phyloP scores from a whole-genome alignment of 1,140 invertebrate genomes.

The Ceratina calcarata region DNA sequence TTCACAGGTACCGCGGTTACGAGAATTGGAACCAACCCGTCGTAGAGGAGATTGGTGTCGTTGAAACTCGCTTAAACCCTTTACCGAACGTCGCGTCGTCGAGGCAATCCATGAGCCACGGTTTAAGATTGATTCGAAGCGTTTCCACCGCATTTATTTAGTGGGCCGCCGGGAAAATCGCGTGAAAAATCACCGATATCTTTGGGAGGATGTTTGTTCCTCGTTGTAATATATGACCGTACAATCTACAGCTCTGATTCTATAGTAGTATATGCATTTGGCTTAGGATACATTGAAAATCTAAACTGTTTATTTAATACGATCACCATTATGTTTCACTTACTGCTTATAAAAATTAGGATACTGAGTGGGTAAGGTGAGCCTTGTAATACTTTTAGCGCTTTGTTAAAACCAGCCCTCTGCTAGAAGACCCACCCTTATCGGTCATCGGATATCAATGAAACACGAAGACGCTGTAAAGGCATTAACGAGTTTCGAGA shows the following conservation, averaged over 20 bases:
- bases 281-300: too few relatives aligned
- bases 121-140: conserved; percentile 50
- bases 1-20: conserved; percentile 22
- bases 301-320: too few relatives aligned
- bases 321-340: too few relatives aligned
- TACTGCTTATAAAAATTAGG: not conserved
- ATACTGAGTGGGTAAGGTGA: not conserved
- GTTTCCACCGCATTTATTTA: conserved; percentile 66
- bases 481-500: conserved; percentile 67
- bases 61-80: conserved; percentile 44
- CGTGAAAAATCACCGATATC: conserved; percentile 59
- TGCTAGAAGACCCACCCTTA: not conserved
- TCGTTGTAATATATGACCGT: conserved; percentile 15
- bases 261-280: too few relatives aligned
- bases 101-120: conserved; percentile 14
- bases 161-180: conserved; percentile 47
- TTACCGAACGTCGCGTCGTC: conserved; percentile 16
- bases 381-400: not conserved
- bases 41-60: not conserved
- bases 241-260: too few relatives aligned
- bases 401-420: not conserved
- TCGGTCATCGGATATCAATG: conserved; percentile 42
- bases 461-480: conserved; percentile 64
- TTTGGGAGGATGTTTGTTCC: conserved; percentile 41
- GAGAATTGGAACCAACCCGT: too few relatives aligned